These are phyloP conservation scores for Tursiops truncatus DNA, from an alignment of 2,113 vertebrate genomes.

Conservation along the genomic window DNA sequence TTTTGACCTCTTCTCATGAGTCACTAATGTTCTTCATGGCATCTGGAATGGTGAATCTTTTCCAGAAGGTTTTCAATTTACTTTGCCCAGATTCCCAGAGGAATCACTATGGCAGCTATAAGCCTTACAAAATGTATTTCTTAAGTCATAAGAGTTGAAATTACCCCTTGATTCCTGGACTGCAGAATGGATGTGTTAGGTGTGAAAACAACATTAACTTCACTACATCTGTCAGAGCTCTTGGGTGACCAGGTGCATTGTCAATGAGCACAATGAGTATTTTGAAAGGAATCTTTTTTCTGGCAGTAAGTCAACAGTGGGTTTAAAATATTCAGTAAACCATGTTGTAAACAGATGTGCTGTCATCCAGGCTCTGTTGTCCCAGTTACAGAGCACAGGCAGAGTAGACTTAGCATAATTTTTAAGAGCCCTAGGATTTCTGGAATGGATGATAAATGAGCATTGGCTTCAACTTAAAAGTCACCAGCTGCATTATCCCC, in stretches of 20 bases:
- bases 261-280: neutral
- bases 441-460: neutral
- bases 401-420: neutral
- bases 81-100: neutral
- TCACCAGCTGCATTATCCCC: neutral
- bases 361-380: neutral
- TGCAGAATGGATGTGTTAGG: neutral
- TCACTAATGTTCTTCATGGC: neutral
- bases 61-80: neutral
- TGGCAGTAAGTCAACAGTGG: neutral
- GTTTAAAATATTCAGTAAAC: neutral
- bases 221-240: neutral
- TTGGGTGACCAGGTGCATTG: neutral
- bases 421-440: neutral
- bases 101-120: neutral
- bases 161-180: neutral
- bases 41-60: neutral
- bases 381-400: neutral
- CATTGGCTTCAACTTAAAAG: neutral
- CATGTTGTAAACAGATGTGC: neutral
- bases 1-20: neutral
- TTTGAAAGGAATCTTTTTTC: neutral
- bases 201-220: neutral
- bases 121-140: neutral
- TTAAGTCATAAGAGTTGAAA: neutral